phyloP scores from a whole-genome alignment of 2,888 invertebrate species.

The Drosophila yooni region DNA sequence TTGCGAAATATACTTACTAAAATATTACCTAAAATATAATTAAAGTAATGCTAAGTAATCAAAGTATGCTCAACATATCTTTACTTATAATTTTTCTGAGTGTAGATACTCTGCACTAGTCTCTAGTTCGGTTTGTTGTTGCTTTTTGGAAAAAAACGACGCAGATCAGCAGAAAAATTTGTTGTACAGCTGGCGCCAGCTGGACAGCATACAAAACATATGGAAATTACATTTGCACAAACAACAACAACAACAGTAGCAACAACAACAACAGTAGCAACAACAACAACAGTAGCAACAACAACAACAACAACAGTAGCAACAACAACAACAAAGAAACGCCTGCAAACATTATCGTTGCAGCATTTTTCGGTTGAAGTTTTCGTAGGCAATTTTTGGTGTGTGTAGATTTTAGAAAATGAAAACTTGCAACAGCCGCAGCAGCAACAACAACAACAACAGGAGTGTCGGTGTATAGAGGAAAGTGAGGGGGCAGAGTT shows the following conservation, averaged over 20 bases:
- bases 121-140: not conserved
- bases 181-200: conserved; percentile 50
- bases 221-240: conserved; percentile 70
- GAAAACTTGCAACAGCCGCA: conserved; percentile 66
- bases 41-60: not conserved
- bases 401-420: conserved; percentile 70
- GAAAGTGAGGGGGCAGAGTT: conserved; percentile 1
- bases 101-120: not conserved
- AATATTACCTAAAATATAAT: not conserved
- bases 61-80: not conserved
- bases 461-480: not conserved
- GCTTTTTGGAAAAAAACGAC: conserved; percentile 45
- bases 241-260: conserved; percentile 19
- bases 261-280: not conserved
- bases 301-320: conserved; percentile 1
- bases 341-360: conserved; percentile 51
- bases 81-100: not conserved
- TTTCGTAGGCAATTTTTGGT: conserved; percentile 46
- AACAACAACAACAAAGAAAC: conserved; percentile 27
- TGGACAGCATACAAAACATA: conserved; percentile 64
- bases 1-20: too few relatives aligned
- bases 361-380: conserved; percentile 55
- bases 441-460: conserved; percentile 20
- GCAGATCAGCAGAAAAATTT: conserved; percentile 70
- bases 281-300: not conserved